Evolutionary conservation across 2,797 vertebrate species (phyloP).

Genomic region (Coreius guichenoti): DNA sequence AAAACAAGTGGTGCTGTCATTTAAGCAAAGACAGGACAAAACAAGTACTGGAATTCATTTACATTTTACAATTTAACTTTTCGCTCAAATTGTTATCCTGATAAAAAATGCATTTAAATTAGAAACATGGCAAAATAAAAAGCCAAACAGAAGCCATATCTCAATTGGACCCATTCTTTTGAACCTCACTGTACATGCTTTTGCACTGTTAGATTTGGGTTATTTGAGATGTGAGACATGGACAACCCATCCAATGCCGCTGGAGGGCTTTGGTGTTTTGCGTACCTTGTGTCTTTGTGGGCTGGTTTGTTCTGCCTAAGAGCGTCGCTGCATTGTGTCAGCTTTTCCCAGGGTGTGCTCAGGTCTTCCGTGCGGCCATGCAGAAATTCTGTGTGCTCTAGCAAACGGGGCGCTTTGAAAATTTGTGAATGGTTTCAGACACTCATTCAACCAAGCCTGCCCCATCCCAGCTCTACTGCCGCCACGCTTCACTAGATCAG

Average conservation of each 20-base stretch:
- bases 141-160: not conserved
- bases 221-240: constrained; percentile 53
- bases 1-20: not conserved
- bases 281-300: constrained; percentile 58
- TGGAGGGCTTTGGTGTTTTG: constrained; percentile 31
- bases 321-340: constrained; percentile 71
- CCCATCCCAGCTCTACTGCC: constrained; percentile 67
- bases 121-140: not conserved
- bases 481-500: constrained; percentile 68
- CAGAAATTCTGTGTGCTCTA: constrained; percentile 81
- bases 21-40: not conserved
- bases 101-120: not conserved
- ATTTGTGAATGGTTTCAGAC: constrained; percentile 74
- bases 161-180: not conserved
- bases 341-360: constrained; percentile 77
- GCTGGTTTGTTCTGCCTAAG: constrained; percentile 74
- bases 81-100: not conserved
- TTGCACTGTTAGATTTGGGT: constrained; percentile 49
- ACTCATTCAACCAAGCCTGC: constrained; percentile 69
- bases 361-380: constrained; percentile 75
- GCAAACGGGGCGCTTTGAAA: constrained; percentile 75
- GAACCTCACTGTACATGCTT: constrained; percentile 14
- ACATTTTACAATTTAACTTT: not conserved
- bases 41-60: not conserved
- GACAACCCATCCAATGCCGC: not conserved